Conservation (phyloP, 2,888 invertebrate species). For the Lucinisca nassula region DNA sequence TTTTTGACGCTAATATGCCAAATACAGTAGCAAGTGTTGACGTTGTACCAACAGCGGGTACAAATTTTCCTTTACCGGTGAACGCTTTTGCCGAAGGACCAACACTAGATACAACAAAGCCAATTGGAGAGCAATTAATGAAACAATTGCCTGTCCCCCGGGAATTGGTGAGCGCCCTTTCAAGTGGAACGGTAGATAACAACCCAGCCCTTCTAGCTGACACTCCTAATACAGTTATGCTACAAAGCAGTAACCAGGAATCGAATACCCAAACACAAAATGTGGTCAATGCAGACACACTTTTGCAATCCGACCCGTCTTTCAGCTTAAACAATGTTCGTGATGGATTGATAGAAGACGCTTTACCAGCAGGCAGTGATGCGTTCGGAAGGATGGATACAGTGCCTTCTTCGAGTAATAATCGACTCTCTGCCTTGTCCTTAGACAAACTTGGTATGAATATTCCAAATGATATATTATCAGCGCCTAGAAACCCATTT, state of each 20-base stretch:
- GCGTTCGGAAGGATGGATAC: neutral
- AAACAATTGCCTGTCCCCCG: neutral
- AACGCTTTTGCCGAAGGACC: neutral
- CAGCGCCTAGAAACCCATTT: neutral
- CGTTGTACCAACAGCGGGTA: neutral
- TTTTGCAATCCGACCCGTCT: neutral
- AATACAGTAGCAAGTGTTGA: neutral
- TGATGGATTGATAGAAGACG: neutral
- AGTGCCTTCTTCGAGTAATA: neutral
- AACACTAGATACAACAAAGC: neutral
- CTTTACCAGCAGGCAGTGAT: neutral
- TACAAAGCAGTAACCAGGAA: neutral
- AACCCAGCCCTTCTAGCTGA: neutral
- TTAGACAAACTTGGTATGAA: neutral
- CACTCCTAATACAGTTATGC: neutral
- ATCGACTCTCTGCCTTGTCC: neutral
- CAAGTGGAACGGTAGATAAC: neutral
- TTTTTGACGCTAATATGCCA: conserved; percentile 55
- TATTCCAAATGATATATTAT: neutral
- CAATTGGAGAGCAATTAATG: neutral
- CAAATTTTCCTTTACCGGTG: neutral
- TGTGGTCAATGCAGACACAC: neutral
- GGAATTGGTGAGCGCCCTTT: neutral
- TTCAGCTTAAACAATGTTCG: neutral
- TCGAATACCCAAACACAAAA: neutral